A percentile compares a stretch with the other conserved stretches of the same genome.
phyloP scores from a whole-genome alignment of 2,797 vertebrate genomes.

The Gastrophryne carolinensis region DNA sequence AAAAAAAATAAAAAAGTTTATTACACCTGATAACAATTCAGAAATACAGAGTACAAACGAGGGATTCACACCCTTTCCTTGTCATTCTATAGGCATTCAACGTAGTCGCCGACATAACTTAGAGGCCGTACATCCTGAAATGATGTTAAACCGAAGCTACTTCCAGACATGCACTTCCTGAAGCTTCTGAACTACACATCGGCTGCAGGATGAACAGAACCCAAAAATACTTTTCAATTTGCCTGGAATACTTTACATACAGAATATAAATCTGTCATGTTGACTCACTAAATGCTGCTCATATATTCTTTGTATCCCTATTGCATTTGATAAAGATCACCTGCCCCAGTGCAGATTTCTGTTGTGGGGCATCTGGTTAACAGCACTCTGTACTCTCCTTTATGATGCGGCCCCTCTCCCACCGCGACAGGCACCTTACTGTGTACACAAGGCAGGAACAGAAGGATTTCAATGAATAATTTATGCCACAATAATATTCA shows the following conservation, averaged over 20 bases:
- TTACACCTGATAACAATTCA: background rate
- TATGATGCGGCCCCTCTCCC: background rate
- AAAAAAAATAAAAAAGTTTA: background rate
- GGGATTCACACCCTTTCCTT: background rate
- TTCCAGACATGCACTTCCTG: background rate
- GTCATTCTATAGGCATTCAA: background rate
- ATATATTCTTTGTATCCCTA: too few relatives aligned
- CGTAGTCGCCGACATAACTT: background rate
- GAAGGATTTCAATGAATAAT: background rate
- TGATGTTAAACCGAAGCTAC: background rate
- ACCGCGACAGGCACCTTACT: background rate
- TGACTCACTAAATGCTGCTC: too few relatives aligned
- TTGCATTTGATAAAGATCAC: too few relatives aligned
- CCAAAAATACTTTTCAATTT: background rate
- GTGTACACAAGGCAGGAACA: background rate
- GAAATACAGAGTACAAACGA: slow-evolving; percentile 2
- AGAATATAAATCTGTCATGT: too few relatives aligned
- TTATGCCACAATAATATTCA: background rate
- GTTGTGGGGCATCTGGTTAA: too few relatives aligned
- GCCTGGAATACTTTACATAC: too few relatives aligned
- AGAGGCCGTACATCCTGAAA: background rate
- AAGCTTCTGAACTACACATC: background rate
- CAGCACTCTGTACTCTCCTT: background rate
- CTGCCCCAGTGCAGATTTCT: too few relatives aligned
- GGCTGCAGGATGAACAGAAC: background rate